Percentiles rank a stretch among this genome's conserved stretches.
These are phyloP conservation scores for Syndactyla subalaris DNA, from an alignment of 2,797 vertebrate genomes.

Conservation along the genomic window DNA sequence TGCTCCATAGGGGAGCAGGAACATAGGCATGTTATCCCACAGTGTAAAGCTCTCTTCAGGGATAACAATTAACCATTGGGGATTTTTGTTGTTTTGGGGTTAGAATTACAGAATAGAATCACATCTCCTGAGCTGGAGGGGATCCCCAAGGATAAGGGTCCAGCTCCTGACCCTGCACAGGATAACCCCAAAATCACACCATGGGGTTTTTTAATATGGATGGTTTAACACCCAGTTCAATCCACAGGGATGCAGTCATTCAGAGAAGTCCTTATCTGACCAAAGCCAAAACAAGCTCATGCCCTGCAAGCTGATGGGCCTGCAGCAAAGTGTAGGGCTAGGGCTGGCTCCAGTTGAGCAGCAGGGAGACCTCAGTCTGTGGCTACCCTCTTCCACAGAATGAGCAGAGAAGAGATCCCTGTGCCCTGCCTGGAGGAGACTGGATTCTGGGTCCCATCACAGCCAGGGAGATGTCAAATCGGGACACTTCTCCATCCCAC, in stretches of 20 bases:
- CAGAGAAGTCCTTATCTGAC: background rate
- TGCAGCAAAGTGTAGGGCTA: background rate
- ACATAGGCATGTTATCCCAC: background rate
- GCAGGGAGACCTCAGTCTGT: background rate
- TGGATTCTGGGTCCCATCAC: accelerated
- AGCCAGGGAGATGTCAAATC: background rate
- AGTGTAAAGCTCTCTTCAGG: background rate
- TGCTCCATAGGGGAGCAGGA: background rate
- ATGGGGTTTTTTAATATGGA: background rate
- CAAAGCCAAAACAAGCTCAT: background rate
- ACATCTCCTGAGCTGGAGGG: background rate
- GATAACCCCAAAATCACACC: background rate
- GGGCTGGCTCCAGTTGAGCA: background rate
- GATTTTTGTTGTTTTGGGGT: background rate
- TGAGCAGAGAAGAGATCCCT: background rate
- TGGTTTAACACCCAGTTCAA: background rate
- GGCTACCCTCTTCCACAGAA: no score
- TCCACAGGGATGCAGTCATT: background rate
- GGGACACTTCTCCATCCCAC: background rate
- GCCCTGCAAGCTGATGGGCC: background rate
- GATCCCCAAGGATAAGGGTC: background rate
- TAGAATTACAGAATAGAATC: background rate
- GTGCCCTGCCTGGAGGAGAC: accelerated
- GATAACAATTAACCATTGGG: background rate
- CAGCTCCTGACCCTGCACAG: background rate